A percentile compares a stretch with the other conserved stretches of the same genome.
phyloP scores from a whole-genome alignment of 2,113 vertebrate species.

The Ciconia boyciana region DNA sequence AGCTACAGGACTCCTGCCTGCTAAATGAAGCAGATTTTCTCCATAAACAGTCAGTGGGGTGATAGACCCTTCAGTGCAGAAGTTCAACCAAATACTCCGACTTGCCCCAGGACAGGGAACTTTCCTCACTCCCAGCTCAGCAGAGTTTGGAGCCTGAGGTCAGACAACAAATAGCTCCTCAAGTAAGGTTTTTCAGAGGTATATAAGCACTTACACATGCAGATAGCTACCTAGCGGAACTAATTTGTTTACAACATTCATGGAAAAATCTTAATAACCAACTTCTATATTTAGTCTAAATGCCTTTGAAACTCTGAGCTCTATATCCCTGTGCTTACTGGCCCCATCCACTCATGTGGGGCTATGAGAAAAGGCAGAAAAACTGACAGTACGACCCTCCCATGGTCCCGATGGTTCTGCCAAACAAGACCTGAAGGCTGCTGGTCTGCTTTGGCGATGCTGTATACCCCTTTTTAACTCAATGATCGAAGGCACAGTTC shows the following conservation, averaged over 20 bases:
- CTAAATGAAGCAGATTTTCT: neutral
- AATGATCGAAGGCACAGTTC: neutral
- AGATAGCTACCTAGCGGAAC: constrained; percentile 26
- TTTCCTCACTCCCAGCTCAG: neutral
- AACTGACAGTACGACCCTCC: neutral
- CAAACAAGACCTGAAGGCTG: neutral
- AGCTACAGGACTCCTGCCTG: neutral
- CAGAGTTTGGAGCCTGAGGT: neutral
- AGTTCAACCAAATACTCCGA: neutral
- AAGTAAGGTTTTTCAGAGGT: neutral
- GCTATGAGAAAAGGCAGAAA: neutral
- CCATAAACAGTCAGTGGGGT: neutral
- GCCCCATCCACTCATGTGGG: neutral
- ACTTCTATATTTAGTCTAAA: neutral
- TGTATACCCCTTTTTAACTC: neutral
- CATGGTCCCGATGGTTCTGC: neutral
- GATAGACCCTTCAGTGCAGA: neutral
- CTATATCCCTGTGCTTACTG: neutral
- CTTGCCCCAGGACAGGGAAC: neutral
- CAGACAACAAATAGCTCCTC: neutral
- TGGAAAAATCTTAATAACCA: neutral
- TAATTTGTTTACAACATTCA: constrained; percentile 33
- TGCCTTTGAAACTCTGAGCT: neutral
- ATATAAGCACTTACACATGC: neutral
- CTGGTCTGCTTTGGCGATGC: neutral